phyloP scores from a whole-genome alignment of 2,888 invertebrate species.

The Lasioglossum figueresi region DNA sequence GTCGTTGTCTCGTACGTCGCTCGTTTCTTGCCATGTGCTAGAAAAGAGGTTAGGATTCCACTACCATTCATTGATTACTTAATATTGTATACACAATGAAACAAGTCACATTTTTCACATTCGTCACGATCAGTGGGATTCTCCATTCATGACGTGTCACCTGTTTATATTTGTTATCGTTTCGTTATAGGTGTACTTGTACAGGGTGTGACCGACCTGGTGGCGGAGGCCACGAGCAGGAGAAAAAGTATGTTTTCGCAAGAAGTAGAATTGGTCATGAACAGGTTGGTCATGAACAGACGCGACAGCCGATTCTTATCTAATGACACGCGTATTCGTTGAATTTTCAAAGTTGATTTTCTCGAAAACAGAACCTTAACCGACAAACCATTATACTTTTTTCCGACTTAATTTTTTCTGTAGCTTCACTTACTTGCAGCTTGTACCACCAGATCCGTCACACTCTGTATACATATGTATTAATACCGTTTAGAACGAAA shows the following conservation, averaged over 20 bases:
- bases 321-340: too few relatives aligned
- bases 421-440: too few relatives aligned
- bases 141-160: neutral
- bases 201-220: too few relatives aligned
- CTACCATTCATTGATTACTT: neutral
- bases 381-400: too few relatives aligned
- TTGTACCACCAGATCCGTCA: too few relatives aligned
- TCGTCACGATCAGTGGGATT: neutral
- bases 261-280: neutral
- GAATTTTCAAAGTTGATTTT: neutral
- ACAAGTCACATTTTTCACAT: neutral
- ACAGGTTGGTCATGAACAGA: neutral
- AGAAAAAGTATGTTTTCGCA: too few relatives aligned
- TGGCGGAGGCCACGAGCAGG: too few relatives aligned
- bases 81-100: neutral
- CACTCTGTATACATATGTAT: neutral
- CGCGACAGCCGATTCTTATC: too few relatives aligned
- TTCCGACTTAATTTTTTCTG: too few relatives aligned
- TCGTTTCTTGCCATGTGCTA: neutral
- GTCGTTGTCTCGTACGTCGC: neutral
- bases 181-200: neutral
- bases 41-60: constrained; percentile 44
- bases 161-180: neutral
- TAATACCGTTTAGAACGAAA: neutral
- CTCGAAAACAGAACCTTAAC: too few relatives aligned